Base-by-base conservation (phyloP, 2,113 vertebrate species). In the Triplophysa siluroides region DNA sequence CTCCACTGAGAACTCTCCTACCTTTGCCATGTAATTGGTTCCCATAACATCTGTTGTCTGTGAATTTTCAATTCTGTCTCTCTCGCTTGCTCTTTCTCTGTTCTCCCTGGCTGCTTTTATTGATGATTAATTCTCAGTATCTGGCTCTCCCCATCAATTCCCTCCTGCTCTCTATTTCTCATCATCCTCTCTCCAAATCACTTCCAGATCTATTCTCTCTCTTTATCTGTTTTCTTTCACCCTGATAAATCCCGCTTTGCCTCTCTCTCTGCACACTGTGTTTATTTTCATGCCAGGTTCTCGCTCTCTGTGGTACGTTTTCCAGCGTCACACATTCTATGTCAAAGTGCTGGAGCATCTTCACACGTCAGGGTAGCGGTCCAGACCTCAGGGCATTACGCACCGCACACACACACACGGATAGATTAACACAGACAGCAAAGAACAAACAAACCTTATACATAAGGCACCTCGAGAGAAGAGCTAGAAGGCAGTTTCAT, bases 51-150 rank as follows among this genome's bases (percentile, higher is more conserved):
- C 60, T 43, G 33, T 41, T 64, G 50, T 62, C 2, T 21, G 47
- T 81, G 70, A 86, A 66, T 87, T 80, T 43, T 56, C n/a, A 1
- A 69, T n/a, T 61, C 64, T 38, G 60, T 16, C 23, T 79, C 29
- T 50, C 60, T 58, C 21, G 41, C 50, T 78, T 19, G 58, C 23
- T 84, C 72, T 81, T 47, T 78, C 79, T 75, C 60, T 63, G 29
- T 45, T 41, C 14, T 76, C 38, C 7, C 45, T 21, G 52, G 69
- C 26, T 60, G 56, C 70, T 16, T 41, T 41, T 60, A 73, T 73
- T 73, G n/a, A 41, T 73, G 52, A 73, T 60, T 41, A 73, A 73
- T 73, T 33, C 21, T 60, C 33, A 12, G 7, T 73, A 58, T 41
- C 29, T 72, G 10, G 24, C 13, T 41, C 29, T 72, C 52, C 3